A percentile compares a stretch with the other conserved stretches of the same genome.
phyloP scores from a whole-genome alignment of 2,113 vertebrate species.

The Zosterops borbonicus region DNA sequence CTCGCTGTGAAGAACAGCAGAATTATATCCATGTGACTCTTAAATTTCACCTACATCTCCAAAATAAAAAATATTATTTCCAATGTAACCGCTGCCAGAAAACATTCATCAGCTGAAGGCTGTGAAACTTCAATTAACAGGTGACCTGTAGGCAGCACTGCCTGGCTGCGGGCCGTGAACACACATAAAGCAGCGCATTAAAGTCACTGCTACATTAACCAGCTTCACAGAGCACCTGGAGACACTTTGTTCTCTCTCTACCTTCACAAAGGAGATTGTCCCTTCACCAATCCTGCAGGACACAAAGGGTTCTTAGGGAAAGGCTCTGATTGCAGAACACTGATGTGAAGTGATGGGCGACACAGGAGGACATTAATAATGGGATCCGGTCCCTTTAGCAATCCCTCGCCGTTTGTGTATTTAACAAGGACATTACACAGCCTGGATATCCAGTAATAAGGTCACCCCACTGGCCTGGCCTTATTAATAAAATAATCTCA shows the following conservation, averaged over 20 bases:
- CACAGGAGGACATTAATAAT: neutral
- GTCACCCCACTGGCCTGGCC: neutral
- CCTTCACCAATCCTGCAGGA: neutral
- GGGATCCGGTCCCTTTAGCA: neutral
- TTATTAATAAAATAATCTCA: neutral
- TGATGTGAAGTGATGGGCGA: neutral
- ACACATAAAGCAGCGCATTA: neutral
- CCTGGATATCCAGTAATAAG: neutral
- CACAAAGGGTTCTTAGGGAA: neutral
- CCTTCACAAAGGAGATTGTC: neutral
- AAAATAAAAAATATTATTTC: neutral
- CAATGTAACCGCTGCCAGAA: neutral
- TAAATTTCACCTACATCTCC: neutral
- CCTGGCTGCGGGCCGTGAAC: neutral
- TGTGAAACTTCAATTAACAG: conserved; percentile 24
- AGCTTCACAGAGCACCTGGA: neutral
- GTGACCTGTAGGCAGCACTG: neutral
- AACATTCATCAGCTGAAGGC: neutral
- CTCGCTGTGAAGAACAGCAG: neutral
- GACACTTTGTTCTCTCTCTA: neutral
- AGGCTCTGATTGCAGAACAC: neutral
- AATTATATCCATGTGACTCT: neutral
- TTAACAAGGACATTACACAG: neutral
- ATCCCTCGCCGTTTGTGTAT: rapidly evolving
- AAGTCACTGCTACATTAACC: neutral